Evolutionary conservation across 2,797 vertebrate genomes (phyloP).

Genomic region (Chelidonichthys spinosus): DNA sequence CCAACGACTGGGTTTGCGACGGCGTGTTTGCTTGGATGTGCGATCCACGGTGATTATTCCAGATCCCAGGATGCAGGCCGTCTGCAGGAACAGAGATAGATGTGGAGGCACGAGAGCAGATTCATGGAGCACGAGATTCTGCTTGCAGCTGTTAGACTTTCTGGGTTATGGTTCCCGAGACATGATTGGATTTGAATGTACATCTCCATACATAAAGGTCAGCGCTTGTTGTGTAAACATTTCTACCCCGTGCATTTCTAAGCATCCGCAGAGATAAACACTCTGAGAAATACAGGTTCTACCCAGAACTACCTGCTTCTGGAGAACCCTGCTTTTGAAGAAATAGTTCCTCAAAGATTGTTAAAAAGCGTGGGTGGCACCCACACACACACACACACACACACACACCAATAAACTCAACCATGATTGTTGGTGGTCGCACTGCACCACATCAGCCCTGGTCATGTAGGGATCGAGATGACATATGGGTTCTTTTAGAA

Average conservation of each 20-base stretch:
- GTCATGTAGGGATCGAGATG: too few relatives aligned
- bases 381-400: too few relatives aligned
- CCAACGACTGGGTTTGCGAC: slow-evolving; percentile 27
- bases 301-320: neutral
- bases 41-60: slow-evolving; percentile 48
- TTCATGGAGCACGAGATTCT: slow-evolving; percentile 45
- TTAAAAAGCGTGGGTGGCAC: neutral
- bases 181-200: slow-evolving; percentile 62
- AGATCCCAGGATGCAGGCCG: slow-evolving; percentile 20
- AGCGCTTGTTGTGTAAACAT: slow-evolving; percentile 36
- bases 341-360: neutral
- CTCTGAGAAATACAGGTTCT: neutral
- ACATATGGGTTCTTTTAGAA: too few relatives aligned
- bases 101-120: slow-evolving; percentile 37
- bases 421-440: neutral
- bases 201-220: slow-evolving; percentile 54
- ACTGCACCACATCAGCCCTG: neutral
- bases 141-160: slow-evolving; percentile 62
- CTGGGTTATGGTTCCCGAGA: slow-evolving; percentile 53
- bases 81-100: slow-evolving; percentile 51
- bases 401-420: neutral
- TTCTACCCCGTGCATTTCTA: neutral
- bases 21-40: slow-evolving; percentile 26
- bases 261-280: neutral
- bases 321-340: neutral